Percentiles rank a stretch among this genome's conserved stretches.
Evolutionary conservation across 2,113 vertebrate genomes (phyloP).

Genomic region (Isurus oxyrinchus): DNA sequence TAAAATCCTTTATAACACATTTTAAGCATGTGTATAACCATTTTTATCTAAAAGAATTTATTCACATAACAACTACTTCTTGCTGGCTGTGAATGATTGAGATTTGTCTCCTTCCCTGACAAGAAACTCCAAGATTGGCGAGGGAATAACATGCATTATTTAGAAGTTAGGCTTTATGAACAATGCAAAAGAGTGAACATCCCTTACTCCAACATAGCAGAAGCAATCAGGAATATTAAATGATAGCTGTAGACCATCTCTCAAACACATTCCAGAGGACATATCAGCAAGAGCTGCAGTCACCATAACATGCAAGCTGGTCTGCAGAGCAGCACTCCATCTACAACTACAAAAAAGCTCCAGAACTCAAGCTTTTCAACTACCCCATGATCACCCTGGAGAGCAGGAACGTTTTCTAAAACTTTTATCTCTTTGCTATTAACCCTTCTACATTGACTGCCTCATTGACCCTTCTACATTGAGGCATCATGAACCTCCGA

Average conservation of each 20-base stretch:
- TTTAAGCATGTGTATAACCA: not conserved
- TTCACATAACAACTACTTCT: not conserved
- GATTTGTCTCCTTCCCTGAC: not conserved
- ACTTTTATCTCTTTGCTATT: too few species aligned
- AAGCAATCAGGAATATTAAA: not conserved
- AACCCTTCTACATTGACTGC: too few species aligned
- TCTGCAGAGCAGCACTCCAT: not conserved
- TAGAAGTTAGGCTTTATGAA: too few species aligned
- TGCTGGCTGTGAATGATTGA: not conserved
- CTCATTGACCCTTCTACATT: too few species aligned
- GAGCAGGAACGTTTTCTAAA: too few species aligned
- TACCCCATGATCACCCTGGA: too few species aligned
- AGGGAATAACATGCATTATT: not conserved
- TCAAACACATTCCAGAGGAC: not conserved
- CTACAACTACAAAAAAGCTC: not conserved
- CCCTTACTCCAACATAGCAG: not conserved
- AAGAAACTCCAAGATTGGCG: not conserved
- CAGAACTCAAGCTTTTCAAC: not conserved
- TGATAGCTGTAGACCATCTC: not conserved
- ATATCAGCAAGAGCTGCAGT: not conserved
- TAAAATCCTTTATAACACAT: not conserved
- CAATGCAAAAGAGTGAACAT: not conserved
- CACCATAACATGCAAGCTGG: not conserved
- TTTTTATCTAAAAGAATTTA: not conserved
- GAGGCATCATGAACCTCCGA: too few species aligned